Evolutionary conservation across 2,113 vertebrate species (phyloP).

Genomic region (Muntiacus muntjak): DNA sequence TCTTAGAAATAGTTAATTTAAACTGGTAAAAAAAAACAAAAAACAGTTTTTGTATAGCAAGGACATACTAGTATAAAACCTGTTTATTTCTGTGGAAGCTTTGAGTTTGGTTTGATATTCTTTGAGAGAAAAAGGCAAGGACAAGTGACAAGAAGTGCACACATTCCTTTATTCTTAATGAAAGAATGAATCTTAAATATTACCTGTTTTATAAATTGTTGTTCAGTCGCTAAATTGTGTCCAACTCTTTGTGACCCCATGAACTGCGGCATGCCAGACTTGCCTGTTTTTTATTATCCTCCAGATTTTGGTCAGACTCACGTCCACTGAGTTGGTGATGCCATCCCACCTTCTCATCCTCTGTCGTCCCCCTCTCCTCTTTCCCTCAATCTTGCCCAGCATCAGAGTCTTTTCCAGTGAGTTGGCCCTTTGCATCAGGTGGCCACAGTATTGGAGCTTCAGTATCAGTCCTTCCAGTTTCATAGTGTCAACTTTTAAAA

Average conservation of each 20-base stretch:
- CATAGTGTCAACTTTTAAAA: background rate
- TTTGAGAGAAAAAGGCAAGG: background rate
- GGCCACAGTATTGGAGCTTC: background rate
- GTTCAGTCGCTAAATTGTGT: background rate
- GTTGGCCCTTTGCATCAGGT: background rate
- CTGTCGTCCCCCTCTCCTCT: background rate
- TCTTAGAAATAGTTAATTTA: constrained; percentile 10
- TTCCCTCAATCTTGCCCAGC: background rate
- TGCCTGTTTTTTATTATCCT: background rate
- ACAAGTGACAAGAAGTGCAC: background rate
- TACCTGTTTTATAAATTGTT: background rate
- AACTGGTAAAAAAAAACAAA: background rate
- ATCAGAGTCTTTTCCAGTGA: background rate
- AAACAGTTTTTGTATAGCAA: constrained; percentile 13
- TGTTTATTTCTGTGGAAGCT: background rate
- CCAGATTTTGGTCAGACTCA: background rate
- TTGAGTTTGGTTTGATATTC: constrained; percentile 8
- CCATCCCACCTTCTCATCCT: background rate
- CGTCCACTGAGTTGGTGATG: background rate
- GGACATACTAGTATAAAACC: background rate
- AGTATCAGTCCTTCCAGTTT: background rate
- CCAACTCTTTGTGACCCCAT: background rate
- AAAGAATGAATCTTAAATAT: background rate
- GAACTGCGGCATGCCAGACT: background rate
- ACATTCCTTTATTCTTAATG: background rate